Percentiles rank a stretch among this genome's conserved stretches.
Conservation (phyloP, 2,797 vertebrate species). For the Strix occidentalis region DNA sequence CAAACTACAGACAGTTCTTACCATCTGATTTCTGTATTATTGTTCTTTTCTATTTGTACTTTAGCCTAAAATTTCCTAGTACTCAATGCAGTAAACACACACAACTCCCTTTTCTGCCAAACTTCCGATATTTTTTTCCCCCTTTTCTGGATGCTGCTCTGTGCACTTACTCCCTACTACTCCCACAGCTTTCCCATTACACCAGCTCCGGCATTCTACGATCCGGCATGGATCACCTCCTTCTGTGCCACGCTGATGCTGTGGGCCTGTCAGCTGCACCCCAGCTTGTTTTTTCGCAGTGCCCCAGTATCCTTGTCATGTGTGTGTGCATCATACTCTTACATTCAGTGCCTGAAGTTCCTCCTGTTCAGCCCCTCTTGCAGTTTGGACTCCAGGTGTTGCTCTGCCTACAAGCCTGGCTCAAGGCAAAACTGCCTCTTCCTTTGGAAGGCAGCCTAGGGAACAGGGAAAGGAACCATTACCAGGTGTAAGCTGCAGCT, state of each 20-base stretch:
- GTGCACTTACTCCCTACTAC: neutral
- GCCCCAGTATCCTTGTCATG: neutral
- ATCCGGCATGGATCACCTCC: neutral
- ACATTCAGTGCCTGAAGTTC: neutral
- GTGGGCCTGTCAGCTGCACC: neutral
- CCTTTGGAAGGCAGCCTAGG: neutral
- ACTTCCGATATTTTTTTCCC: rapidly evolving
- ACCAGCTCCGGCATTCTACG: neutral
- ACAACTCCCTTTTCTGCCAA: neutral
- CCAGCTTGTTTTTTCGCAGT: neutral
- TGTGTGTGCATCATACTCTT: neutral
- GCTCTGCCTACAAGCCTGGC: neutral
- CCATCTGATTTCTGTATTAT: neutral
- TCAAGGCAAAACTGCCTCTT: neutral
- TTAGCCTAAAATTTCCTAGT: neutral
- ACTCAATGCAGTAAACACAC: rapidly evolving
- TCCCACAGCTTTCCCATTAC: neutral
- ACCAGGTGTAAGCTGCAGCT: neutral
- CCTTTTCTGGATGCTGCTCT: neutral
- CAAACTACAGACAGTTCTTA: neutral
- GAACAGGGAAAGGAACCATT: neutral
- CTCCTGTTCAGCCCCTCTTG: neutral
- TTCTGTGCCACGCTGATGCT: neutral
- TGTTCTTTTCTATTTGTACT: neutral
- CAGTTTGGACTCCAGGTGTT: neutral